A percentile compares a stretch with the other conserved stretches of the same genome.
These are phyloP conservation scores for Diplazon laetatorius DNA, from an alignment of 2,888 invertebrate species.

Conservation along the genomic window DNA sequence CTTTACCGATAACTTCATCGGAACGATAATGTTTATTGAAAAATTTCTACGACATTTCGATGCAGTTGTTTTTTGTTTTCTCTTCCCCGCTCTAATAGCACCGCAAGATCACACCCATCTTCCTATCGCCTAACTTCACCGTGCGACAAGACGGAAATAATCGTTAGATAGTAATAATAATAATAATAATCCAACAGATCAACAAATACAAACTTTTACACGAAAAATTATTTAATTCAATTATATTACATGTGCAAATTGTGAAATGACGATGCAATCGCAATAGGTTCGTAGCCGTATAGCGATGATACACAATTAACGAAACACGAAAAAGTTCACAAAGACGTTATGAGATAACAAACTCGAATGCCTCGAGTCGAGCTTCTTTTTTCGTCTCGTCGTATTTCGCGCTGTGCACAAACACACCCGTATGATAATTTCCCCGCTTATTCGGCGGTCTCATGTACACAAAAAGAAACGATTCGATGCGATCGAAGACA, in stretches of 20 bases:
- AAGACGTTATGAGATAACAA: not conserved
- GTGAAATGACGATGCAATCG: conserved; percentile 67
- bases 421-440: conserved; percentile 35
- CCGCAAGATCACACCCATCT: too few species aligned
- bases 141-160: too few species aligned
- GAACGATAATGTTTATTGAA: too few species aligned
- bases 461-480: conserved; percentile 3
- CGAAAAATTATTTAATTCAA: conserved; percentile 72
- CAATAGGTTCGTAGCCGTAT: conserved; percentile 24
- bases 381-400: not conserved
- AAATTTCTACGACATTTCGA: too few species aligned
- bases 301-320: not conserved
- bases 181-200: not conserved
- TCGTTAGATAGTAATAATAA: not conserved
- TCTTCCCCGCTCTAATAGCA: too few species aligned
- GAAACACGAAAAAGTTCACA: not conserved
- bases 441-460: conserved; percentile 1
- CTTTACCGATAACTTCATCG: too few species aligned
- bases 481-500: conserved; percentile 11
- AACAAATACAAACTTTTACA: conserved; percentile 38
- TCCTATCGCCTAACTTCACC: too few species aligned
- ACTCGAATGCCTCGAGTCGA: conserved; percentile 2
- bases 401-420: not conserved
- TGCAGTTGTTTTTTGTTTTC: too few species aligned
- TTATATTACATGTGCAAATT: conserved; percentile 73